Base-by-base conservation (phyloP, 2,113 vertebrate species). In the Paralichthys olivaceus region DNA sequence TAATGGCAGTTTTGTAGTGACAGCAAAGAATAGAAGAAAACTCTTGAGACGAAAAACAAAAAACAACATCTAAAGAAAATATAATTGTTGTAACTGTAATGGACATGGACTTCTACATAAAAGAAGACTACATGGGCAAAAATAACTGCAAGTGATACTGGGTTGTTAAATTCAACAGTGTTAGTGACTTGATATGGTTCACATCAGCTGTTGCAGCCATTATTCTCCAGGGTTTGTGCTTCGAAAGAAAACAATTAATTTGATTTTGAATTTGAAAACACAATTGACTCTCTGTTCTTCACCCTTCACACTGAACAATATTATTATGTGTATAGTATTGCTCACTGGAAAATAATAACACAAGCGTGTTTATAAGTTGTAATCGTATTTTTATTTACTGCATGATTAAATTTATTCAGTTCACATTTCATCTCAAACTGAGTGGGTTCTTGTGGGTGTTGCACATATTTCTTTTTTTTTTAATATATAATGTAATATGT, bases 261-360 rank as follows among this genome's bases (percentile, higher is more conserved):
- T 84, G 56, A 47, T 73, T 83, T 80, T 77, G 55, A 77, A 87
- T 87, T 79, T 81, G 64, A 87, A 82, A 89, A 83, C 72, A 70
- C 58, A 81, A 63, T 75, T 12, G 37, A 83, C 63, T 76, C 69
- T 14, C 43, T 73, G 69, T 69, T 85, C 32, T 66, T 77, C 68
- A 84, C 72, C 69, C 79, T 61, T 79, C 84, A 85, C 84, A 80
- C 87, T 49, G 47, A 83, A 59, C 84, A 88, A 83, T 86, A 85
- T 84, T 43, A 73, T 76, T 51, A 75, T 69, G 37, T 55, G 62
- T 65, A 53, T 25, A 25, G 62, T 86, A 34, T 73, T 68, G 40
- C 77, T 84, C 37, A 40, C 43, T 66, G 58, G 25, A 79, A 87
- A 78, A 86, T 84, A 87, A 84, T 69, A 86, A 89, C 61, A 56